Base-by-base conservation (phyloP, 2,113 vertebrate species). In the Diglossa brunneiventris region DNA sequence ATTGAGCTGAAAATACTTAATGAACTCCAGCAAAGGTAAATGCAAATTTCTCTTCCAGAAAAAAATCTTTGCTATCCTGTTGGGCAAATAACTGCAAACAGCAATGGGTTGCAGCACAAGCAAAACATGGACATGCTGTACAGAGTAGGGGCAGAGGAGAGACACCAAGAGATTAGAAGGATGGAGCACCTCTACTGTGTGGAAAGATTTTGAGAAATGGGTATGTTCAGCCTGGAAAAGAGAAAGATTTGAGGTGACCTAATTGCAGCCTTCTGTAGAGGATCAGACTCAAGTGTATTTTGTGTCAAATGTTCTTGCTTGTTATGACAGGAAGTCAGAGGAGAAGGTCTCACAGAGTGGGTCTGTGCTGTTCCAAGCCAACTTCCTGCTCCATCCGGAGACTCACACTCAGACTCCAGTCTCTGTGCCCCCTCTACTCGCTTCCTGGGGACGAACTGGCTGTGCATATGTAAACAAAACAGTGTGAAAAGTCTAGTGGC, bases 391-490 rank as follows among this genome's bases (percentile, higher is more conserved):
- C n/a, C 23, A 30, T 13, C n/a, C 39, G n/a, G 10, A 47, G 47
- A 24, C 12, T 37, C 46, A 28, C 0, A 0, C 28, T 69, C 46
- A 62, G 28, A 30, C 8, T 35, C 14, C 1, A 0, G 3, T 24
- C 28, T 24, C n/a, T 56, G 23, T 41, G 28, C 8, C 15, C 13
- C 15, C 3, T 7, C 1, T 8, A 8, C 11, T 33, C 37, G 39
- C 19, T 16, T 44, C 39, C 18, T 28, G 20, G 24, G 41, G 19
- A 75, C 49, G 15, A 22, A 15, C 10, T 74, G 46, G 11, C 12
- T 46, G 19, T 87, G 19, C 55, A 28, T 28, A 15, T 18, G 10
- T 22, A 15, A 62, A 28, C 4, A 53, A 61, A 28, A 33, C 11
- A 61, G 31, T 37, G 11, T 44, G 15, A 46, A 76, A 58, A 37